A percentile compares a stretch with the other conserved stretches of the same genome.
Conservation (phyloP, 2,888 invertebrate genomes). For the Cactoblastis cactorum region DNA sequence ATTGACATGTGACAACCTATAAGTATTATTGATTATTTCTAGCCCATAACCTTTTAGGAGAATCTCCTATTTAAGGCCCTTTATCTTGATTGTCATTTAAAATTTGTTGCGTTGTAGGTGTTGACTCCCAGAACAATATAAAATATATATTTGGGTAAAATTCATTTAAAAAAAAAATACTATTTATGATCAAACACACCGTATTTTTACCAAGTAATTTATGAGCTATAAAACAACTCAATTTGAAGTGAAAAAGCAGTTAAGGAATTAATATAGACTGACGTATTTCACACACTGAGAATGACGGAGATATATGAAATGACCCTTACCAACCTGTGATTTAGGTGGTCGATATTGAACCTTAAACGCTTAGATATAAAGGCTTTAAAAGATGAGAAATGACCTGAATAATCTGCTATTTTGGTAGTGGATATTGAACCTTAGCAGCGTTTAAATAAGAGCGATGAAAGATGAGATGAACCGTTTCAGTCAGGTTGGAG, state of each 20-base stretch:
- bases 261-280: conserved; percentile 1
- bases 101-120: too few relatives aligned
- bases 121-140: too few relatives aligned
- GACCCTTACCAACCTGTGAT: neutral
- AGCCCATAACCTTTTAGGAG: too few relatives aligned
- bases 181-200: neutral
- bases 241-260: neutral
- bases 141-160: too few relatives aligned
- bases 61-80: too few relatives aligned
- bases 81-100: too few relatives aligned
- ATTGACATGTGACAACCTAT: too few relatives aligned
- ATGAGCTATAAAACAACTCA: neutral
- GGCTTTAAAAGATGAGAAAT: neutral
- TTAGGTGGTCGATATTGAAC: neutral
- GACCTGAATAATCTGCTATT: neutral
- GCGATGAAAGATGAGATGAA: neutral
- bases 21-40: too few relatives aligned
- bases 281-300: conserved; percentile 6
- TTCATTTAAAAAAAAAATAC: too few relatives aligned
- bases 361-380: neutral
- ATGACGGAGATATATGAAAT: conserved; percentile 5
- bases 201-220: conserved; percentile 1
- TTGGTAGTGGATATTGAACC: neutral
- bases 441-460: neutral
- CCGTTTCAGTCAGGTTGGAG: neutral